These are phyloP conservation scores for Dynastes hyllus DNA, from an alignment of 2,888 invertebrate genomes.

Conservation along the genomic window DNA sequence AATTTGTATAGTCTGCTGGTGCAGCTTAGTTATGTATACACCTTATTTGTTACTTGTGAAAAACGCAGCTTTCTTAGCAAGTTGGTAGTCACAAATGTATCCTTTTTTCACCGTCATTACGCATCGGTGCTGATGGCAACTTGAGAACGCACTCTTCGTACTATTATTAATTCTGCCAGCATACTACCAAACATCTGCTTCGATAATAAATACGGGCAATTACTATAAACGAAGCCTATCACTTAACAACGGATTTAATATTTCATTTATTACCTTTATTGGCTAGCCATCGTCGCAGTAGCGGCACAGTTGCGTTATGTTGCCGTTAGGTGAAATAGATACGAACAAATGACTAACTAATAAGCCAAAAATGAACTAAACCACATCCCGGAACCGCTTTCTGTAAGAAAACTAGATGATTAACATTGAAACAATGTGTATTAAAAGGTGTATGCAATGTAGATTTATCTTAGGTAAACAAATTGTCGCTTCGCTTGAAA, in stretches of 20 bases:
- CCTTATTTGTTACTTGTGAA: slow-evolving; percentile 3
- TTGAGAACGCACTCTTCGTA: neutral
- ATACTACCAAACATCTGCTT: slow-evolving; percentile 36
- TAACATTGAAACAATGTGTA: too few species aligned
- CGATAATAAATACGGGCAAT: slow-evolving; percentile 34
- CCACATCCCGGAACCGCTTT: slow-evolving; percentile 12
- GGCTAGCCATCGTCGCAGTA: neutral
- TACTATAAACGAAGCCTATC: slow-evolving; percentile 11
- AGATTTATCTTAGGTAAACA: too few species aligned
- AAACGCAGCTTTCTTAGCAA: neutral
- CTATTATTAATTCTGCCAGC: slow-evolving; percentile 41
- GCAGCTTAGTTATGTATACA: neutral
- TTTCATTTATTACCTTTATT: slow-evolving; percentile 22
- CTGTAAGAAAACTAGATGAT: too few species aligned
- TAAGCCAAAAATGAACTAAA: neutral
- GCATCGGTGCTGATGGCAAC: neutral
- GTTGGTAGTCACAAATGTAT: neutral
- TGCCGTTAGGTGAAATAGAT: neutral
- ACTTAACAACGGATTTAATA: slow-evolving; percentile 32
- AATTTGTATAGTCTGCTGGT: neutral
- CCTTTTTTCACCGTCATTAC: neutral
- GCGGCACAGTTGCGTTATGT: neutral
- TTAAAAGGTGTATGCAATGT: too few species aligned
- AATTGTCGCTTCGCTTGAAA: too few species aligned
- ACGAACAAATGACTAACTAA: neutral